Evolutionary conservation across 2,113 vertebrate species (phyloP).

Genomic region (Mungos mungo): DNA sequence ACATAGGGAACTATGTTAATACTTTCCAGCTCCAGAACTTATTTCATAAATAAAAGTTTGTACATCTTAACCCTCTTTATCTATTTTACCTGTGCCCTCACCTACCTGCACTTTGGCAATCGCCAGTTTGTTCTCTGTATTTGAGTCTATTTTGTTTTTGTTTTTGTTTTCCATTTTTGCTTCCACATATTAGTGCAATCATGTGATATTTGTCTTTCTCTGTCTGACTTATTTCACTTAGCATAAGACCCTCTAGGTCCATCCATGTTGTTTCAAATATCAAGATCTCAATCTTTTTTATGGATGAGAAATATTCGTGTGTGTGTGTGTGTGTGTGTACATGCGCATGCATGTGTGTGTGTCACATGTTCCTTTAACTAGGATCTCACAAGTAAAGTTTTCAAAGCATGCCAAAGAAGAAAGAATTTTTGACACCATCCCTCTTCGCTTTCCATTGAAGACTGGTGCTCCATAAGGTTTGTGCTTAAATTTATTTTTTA

Average conservation of each 20-base stretch:
- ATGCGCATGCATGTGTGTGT: no score
- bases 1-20: no score
- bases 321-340: background rate
- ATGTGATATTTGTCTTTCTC: background rate
- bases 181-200: background rate
- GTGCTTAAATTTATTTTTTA: background rate
- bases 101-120: background rate
- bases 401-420: background rate
- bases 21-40: background rate
- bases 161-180: background rate
- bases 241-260: background rate
- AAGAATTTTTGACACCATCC: background rate
- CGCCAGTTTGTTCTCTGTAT: background rate
- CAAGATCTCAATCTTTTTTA: background rate
- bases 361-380: background rate
- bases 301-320: background rate
- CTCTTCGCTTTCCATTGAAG: background rate
- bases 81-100: background rate
- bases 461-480: background rate
- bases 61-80: background rate
- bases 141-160: background rate
- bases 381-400: background rate
- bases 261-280: background rate
- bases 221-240: background rate
- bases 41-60: background rate